These are phyloP conservation scores for Baccha elongata DNA, from an alignment of 2,888 invertebrate species.

Conservation along the genomic window DNA sequence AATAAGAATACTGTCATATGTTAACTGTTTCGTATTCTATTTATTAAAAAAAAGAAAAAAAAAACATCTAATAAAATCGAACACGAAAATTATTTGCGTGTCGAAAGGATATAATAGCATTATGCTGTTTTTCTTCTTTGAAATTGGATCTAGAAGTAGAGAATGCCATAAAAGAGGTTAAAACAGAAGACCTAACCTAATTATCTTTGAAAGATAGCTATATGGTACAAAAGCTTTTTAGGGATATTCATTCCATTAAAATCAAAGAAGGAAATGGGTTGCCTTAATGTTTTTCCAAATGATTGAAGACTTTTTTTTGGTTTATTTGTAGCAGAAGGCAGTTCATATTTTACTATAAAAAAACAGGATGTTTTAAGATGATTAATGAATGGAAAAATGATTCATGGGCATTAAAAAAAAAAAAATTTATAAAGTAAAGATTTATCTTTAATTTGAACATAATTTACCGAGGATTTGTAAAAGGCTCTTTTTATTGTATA, in stretches of 20 bases:
- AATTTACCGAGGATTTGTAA: no score
- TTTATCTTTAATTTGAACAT: no score
- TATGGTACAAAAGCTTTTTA: not conserved
- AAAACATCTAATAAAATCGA: not conserved
- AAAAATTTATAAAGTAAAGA: no score
- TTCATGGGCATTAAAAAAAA: no score
- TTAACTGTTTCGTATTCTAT: constrained; percentile 11
- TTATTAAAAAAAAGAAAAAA: not conserved
- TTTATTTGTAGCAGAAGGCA: no score
- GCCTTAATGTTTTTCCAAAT: no score
- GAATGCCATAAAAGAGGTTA: not conserved
- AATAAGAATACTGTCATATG: constrained; percentile 5
- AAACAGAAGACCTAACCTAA: constrained; percentile 8
- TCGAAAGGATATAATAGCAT: constrained; percentile 15
- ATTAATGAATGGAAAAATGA: no score
- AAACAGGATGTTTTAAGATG: no score
- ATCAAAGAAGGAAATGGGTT: no score
- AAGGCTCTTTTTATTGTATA: no score
- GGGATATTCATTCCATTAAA: not conserved
- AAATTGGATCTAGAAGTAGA: not conserved
- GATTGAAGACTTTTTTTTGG: no score
- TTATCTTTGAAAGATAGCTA: not conserved
- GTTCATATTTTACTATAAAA: no score
- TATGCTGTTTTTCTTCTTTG: not conserved
- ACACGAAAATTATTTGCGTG: constrained; percentile 14